Evolutionary conservation across 2,797 vertebrate species (phyloP).

Genomic region (Scolopax rusticola): DNA sequence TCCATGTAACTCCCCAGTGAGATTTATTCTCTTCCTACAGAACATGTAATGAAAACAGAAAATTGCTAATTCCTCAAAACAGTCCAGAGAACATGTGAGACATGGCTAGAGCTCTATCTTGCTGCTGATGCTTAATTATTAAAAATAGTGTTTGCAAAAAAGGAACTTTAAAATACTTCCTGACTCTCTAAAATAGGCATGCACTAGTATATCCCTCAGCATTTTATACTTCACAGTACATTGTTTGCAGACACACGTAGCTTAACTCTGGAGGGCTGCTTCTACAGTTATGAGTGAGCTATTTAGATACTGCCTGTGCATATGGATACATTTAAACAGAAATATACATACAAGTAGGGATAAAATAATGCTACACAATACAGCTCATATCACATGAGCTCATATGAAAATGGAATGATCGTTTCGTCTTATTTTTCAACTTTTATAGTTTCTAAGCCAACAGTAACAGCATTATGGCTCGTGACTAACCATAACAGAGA

Average conservation of each 20-base stretch:
- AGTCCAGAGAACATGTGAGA: not conserved
- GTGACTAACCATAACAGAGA: not conserved
- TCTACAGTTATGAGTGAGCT: not conserved
- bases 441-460: not conserved
- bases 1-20: not conserved
- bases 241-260: not conserved
- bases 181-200: not conserved
- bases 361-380: not conserved
- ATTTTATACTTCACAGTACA: not conserved
- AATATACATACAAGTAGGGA: accelerated
- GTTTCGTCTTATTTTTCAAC: not conserved
- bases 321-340: accelerated
- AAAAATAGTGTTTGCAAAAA: not conserved
- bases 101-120: not conserved
- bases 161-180: not conserved
- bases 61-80: not conserved
- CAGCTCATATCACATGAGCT: not conserved
- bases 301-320: not conserved
- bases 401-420: accelerated
- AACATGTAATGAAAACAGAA: not conserved
- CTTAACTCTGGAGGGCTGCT: not conserved
- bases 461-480: not conserved
- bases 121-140: not conserved
- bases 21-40: not conserved
- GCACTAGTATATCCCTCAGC: no score